Conservation (phyloP, 1,140 invertebrate species). For the Mesaphorura yosii region DNA sequence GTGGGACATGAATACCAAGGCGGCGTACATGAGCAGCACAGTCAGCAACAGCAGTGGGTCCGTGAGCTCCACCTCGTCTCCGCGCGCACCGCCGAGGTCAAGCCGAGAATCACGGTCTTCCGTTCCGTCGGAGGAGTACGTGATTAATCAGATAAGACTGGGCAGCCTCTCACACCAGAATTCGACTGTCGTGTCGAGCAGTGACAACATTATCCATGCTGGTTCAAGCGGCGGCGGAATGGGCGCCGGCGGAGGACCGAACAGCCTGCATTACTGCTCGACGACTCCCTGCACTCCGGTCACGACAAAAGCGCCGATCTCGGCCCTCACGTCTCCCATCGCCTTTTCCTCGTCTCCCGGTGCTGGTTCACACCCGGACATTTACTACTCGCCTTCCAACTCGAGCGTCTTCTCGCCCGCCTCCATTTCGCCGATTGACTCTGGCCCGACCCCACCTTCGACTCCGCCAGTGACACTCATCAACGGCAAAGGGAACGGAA, state of each 20-base stretch:
- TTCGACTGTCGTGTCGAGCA: too few relatives aligned
- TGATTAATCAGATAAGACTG: slow-evolving; percentile 31
- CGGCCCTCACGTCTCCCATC: slow-evolving; percentile 26
- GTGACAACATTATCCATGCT: too few relatives aligned
- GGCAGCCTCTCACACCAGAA: too few relatives aligned
- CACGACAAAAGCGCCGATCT: slow-evolving; percentile 31
- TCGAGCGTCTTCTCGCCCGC: slow-evolving; percentile 33
- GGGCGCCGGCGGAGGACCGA: not conserved
- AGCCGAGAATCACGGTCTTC: slow-evolving; percentile 42
- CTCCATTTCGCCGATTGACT: slow-evolving; percentile 33
- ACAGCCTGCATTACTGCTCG: slow-evolving; percentile 14
- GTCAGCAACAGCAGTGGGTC: too few relatives aligned
- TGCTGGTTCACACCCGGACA: slow-evolving; percentile 23
- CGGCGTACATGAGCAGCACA: too few relatives aligned
- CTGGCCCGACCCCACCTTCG: slow-evolving; percentile 46
- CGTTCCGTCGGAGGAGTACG: slow-evolving; percentile 48
- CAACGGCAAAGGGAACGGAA: slow-evolving; percentile 36
- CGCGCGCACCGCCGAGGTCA: slow-evolving; percentile 39
- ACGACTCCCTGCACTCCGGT: slow-evolving; percentile 28
- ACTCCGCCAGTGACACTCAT: slow-evolving; percentile 46
- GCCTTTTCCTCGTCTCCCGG: too few relatives aligned
- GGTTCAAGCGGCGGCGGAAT: not conserved
- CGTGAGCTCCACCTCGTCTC: slow-evolving; percentile 44
- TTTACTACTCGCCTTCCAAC: slow-evolving; percentile 35
- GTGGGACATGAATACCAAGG: slow-evolving; percentile 52